Evolutionary conservation across 2,797 vertebrate genomes (phyloP).

Genomic region (Hypotaenidia philippensis): DNA sequence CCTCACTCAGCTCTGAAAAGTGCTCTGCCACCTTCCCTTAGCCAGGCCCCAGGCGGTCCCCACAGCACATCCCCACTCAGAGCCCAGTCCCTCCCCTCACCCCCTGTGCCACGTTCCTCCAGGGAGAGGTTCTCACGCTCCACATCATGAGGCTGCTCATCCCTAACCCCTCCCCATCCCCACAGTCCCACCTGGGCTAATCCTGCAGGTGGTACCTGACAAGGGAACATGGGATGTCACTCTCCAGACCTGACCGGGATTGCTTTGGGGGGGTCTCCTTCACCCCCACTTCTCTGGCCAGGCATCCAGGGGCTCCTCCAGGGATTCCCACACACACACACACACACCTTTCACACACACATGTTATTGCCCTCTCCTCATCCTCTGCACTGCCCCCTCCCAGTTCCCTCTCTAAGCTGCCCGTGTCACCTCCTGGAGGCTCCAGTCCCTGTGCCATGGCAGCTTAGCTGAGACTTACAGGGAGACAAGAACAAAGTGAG

Average conservation of each 20-base stretch:
- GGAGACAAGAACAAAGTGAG: neutral
- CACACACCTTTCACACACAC: neutral
- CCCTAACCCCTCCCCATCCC: neutral
- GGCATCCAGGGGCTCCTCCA: neutral
- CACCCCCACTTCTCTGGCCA: neutral
- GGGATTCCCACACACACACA: neutral
- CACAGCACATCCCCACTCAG: neutral
- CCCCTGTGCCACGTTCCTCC: neutral
- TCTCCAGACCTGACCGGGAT: neutral
- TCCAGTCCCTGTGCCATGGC: fast-evolving
- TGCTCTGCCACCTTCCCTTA: no score
- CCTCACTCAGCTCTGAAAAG: neutral
- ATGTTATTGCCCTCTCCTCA: neutral
- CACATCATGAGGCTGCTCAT: neutral
- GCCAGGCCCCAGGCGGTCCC: no score
- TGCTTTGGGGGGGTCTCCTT: fast-evolving
- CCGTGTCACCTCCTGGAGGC: neutral
- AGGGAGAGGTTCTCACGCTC: neutral
- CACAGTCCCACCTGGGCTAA: neutral
- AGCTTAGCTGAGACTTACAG: neutral
- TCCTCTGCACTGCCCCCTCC: neutral
- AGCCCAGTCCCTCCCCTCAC: neutral
- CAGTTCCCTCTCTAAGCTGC: neutral
- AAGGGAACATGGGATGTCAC: neutral
- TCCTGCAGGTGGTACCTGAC: neutral